Percentiles rank a stretch among this genome's conserved stretches.
These are phyloP conservation scores for Sebastes flavidus DNA, from an alignment of 2,797 vertebrate genomes.

Conservation along the genomic window DNA sequence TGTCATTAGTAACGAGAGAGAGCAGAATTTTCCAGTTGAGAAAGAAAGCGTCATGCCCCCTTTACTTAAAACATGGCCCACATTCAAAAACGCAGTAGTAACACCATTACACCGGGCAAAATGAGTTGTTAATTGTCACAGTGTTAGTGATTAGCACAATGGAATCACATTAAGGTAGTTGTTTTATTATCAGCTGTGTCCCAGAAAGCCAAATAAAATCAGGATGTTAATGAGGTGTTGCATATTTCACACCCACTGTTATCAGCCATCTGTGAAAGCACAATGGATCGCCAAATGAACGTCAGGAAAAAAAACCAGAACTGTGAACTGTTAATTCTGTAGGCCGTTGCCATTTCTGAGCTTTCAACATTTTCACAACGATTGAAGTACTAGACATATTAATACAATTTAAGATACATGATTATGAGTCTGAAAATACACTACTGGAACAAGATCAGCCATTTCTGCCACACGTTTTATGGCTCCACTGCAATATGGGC, in stretches of 20 bases:
- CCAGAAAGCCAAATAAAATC: constrained; percentile 43
- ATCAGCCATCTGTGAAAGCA: constrained; percentile 8
- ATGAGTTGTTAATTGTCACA: constrained; percentile 43
- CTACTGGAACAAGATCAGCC: background rate
- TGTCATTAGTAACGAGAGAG: background rate
- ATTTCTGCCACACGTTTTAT: background rate
- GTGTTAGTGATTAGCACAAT: constrained; percentile 36
- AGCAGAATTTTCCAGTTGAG: constrained; percentile 22
- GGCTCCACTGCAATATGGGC: background rate
- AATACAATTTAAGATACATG: background rate
- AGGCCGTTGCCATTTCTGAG: background rate
- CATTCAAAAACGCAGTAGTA: constrained; percentile 10
- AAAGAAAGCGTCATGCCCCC: background rate
- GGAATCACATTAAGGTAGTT: constrained; percentile 24
- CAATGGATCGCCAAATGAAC: background rate
- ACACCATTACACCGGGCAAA: constrained; percentile 9
- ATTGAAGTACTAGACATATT: background rate
- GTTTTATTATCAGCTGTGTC: constrained; percentile 35
- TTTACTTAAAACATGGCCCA: constrained; percentile 5
- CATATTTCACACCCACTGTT: constrained; percentile 31
- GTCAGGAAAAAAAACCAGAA: background rate
- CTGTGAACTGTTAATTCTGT: background rate
- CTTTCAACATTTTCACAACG: background rate
- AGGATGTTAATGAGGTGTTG: constrained; percentile 43
- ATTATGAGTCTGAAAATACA: constrained; percentile 4